These are phyloP conservation scores for Horisme vitalbata DNA, from an alignment of 2,888 invertebrate species.

Conservation along the genomic window DNA sequence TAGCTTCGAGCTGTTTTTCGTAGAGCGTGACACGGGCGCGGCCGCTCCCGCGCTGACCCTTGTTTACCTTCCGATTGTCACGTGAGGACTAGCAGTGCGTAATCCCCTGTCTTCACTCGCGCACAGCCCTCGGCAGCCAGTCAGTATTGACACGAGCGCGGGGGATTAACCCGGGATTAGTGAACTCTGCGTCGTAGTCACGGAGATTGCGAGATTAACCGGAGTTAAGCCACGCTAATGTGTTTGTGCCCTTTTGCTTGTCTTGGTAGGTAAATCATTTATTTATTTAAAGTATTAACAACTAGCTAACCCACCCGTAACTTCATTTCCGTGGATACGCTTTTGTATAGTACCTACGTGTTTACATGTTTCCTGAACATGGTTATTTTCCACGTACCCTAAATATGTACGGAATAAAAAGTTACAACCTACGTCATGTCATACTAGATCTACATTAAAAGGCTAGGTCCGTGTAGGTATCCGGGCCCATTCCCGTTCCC, in stretches of 20 bases:
- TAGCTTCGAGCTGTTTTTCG: slow-evolving; percentile 6
- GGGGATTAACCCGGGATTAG: slow-evolving; percentile 25
- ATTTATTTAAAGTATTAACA: too few relatives aligned
- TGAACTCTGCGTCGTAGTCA: slow-evolving; percentile 8
- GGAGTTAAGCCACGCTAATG: slow-evolving; percentile 23
- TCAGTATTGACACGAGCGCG: neutral
- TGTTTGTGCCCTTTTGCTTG: slow-evolving; percentile 26
- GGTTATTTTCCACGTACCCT: too few relatives aligned
- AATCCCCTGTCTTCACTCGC: slow-evolving; percentile 12
- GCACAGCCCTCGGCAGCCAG: slow-evolving; percentile 2
- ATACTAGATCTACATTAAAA: too few relatives aligned
- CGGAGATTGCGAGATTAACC: slow-evolving; percentile 24
- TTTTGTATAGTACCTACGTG: too few relatives aligned
- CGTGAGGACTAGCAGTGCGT: slow-evolving; percentile 13
- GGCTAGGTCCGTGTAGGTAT: too few relatives aligned
- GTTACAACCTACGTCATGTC: too few relatives aligned
- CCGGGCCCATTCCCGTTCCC: too few relatives aligned
- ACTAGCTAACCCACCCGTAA: too few relatives aligned
- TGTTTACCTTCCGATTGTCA: slow-evolving; percentile 29
- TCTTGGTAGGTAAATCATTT: too few relatives aligned
- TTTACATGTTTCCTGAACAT: too few relatives aligned
- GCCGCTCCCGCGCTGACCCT: slow-evolving; percentile 7
- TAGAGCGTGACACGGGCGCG: slow-evolving; percentile 2
- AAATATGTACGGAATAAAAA: too few relatives aligned
- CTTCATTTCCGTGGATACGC: too few relatives aligned